These are phyloP conservation scores for Chionodraco myersi DNA, from an alignment of 2,113 vertebrate species.

Conservation along the genomic window DNA sequence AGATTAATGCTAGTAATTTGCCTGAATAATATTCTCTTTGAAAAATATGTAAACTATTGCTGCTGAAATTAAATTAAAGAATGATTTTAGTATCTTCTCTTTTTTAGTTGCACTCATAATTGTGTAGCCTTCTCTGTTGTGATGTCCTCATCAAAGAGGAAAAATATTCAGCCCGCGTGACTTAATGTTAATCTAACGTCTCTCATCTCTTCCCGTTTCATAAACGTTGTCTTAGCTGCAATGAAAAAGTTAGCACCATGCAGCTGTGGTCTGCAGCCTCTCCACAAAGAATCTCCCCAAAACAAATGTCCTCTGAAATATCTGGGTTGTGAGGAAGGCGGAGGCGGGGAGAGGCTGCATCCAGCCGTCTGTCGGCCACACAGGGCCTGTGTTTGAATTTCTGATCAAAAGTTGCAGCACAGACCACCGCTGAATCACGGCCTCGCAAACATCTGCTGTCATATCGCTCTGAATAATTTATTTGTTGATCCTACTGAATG, in stretches of 20 bases:
- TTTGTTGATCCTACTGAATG: slow-evolving; percentile 79
- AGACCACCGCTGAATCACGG: slow-evolving; percentile 76
- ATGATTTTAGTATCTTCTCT: neutral
- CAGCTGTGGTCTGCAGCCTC: slow-evolving; percentile 22
- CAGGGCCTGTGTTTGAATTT: slow-evolving; percentile 80
- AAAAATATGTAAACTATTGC: neutral
- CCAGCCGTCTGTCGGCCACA: slow-evolving; percentile 66
- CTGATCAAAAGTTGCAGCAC: slow-evolving; percentile 78
- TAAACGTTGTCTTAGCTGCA: neutral
- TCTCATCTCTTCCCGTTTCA: neutral
- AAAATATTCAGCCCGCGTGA: neutral
- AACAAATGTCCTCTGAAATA: slow-evolving; percentile 59
- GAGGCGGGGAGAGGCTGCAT: slow-evolving; percentile 17
- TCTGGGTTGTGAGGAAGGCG: slow-evolving; percentile 42
- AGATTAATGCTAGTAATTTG: neutral
- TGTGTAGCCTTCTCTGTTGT: neutral
- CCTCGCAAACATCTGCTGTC: slow-evolving; percentile 83
- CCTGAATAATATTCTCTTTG: neutral
- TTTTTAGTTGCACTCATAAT: neutral
- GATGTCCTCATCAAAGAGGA: neutral
- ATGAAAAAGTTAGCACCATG: slow-evolving; percentile 7
- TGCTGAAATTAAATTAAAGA: neutral
- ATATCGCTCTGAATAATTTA: slow-evolving; percentile 81
- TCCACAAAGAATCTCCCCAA: slow-evolving; percentile 15
- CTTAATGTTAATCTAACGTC: slow-evolving; percentile 1